A percentile compares a stretch with the other conserved stretches of the same genome.
Conservation (phyloP, 2,797 vertebrate genomes). For the Artibeus jamaicensis region DNA sequence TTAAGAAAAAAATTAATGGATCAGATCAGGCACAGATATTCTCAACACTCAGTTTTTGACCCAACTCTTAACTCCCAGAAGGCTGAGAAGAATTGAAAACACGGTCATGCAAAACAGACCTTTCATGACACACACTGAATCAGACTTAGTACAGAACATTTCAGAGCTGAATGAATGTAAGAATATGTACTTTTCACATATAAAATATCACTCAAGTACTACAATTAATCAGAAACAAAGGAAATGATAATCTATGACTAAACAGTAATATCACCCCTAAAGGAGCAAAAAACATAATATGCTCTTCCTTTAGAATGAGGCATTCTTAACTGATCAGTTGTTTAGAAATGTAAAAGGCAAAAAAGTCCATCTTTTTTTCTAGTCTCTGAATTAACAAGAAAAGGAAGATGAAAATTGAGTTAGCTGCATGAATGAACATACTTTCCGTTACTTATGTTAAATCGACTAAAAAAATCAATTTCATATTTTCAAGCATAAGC, state of each 20-base stretch:
- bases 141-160: neutral
- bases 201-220: neutral
- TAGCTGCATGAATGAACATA: conserved; percentile 62
- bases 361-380: conserved; percentile 59
- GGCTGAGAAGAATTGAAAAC: neutral
- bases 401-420: conserved; percentile 63
- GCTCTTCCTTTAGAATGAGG: neutral
- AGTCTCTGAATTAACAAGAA: conserved; percentile 64
- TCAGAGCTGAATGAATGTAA: conserved; percentile 34
- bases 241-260: neutral
- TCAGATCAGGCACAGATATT: neutral
- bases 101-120: neutral
- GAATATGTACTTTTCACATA: neutral
- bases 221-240: conserved; percentile 43
- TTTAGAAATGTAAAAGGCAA: conserved; percentile 61
- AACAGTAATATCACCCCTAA: neutral
- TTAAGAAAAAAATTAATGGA: neutral
- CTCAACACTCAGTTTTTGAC: neutral
- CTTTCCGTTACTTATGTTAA: conserved; percentile 65
- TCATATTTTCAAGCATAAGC: conserved; percentile 58
- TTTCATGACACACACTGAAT: neutral
- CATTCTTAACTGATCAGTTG: conserved; percentile 47
- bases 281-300: neutral
- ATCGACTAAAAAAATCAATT: conserved; percentile 64
- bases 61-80: neutral